A percentile compares a stretch with the other conserved stretches of the same genome.
Evolutionary conservation across 2,888 invertebrate species (phyloP).

Genomic region (Spilosoma lubricipeda): DNA sequence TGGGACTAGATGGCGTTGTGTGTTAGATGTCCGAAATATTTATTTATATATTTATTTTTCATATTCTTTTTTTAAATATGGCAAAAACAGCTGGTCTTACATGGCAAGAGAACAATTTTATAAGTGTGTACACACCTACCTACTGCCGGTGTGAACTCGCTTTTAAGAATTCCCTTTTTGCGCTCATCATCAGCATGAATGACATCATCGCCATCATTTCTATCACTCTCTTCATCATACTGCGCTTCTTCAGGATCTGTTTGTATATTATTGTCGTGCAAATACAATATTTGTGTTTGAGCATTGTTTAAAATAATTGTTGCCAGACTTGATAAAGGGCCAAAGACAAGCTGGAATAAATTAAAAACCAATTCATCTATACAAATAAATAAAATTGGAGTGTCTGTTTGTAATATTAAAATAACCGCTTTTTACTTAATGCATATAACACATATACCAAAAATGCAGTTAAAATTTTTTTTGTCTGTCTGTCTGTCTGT

Average conservation of each 20-base stretch:
- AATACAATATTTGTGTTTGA: conserved; percentile 35
- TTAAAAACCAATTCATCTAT: background rate
- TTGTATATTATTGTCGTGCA: conserved; percentile 36
- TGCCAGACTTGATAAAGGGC: conserved; percentile 41
- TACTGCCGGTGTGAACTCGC: background rate
- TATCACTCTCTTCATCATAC: conserved; percentile 4
- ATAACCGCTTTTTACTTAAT: too few relatives aligned
- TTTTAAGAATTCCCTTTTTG: conserved; percentile 17
- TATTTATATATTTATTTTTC: too few relatives aligned
- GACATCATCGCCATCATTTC: conserved; percentile 1
- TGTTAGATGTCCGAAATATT: too few relatives aligned
- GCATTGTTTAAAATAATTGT: conserved; percentile 39
- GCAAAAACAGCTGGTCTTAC: too few relatives aligned
- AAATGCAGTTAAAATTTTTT: too few relatives aligned
- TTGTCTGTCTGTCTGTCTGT: too few relatives aligned
- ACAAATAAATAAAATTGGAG: too few relatives aligned
- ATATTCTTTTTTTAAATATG: too few relatives aligned
- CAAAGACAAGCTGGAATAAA: conserved; percentile 44
- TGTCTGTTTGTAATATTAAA: too few relatives aligned
- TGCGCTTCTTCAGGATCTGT: conserved; percentile 21
- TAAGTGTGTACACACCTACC: conserved; percentile 8
- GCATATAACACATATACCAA: too few relatives aligned
- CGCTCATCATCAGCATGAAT: background rate
- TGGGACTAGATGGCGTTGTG: too few relatives aligned
- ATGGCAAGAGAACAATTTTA: background rate